Percentiles rank a stretch among this genome's conserved stretches.
These are phyloP conservation scores for Ctenicera cuprea DNA, from an alignment of 2,888 invertebrate genomes.

Conservation along the genomic window DNA sequence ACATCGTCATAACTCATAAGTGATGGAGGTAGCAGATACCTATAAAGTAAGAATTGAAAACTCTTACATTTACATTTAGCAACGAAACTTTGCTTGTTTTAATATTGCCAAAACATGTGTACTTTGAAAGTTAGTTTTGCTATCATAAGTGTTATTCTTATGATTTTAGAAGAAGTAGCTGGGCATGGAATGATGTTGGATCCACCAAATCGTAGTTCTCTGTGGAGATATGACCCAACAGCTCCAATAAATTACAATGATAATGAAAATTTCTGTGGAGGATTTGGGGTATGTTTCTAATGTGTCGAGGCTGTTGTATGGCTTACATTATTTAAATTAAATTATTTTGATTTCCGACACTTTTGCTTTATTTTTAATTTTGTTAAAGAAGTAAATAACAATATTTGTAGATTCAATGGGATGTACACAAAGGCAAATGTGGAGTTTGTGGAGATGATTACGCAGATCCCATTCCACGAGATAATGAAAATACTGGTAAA, in stretches of 20 bases:
- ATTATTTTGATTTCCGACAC: too few relatives aligned
- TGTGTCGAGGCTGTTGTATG: too few relatives aligned
- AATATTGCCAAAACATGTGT: not conserved
- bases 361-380: too few relatives aligned
- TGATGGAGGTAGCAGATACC: too few relatives aligned
- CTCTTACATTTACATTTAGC: too few relatives aligned
- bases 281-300: too few relatives aligned
- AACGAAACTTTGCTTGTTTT: too few relatives aligned
- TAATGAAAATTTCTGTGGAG: conserved; percentile 74
- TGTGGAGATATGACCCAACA: conserved; percentile 72
- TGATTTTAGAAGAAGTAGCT: conserved; percentile 70
- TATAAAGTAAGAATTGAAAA: too few relatives aligned
- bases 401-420: conserved; percentile 57
- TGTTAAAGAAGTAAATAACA: too few relatives aligned
- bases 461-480: conserved; percentile 65
- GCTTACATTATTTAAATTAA: too few relatives aligned
- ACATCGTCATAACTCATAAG: too few relatives aligned
- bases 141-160: not conserved
- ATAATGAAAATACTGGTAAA: conserved; percentile 71
- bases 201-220: conserved; percentile 74
- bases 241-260: conserved; percentile 74
- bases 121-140: not conserved
- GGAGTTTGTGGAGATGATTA: conserved; percentile 68
- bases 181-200: conserved; percentile 74
- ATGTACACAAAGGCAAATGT: conserved; percentile 59